Percentiles rank a stretch among this genome's conserved stretches.
phyloP scores from a whole-genome alignment of 23 tunicate species.

The Trididemnum clinides region DNA sequence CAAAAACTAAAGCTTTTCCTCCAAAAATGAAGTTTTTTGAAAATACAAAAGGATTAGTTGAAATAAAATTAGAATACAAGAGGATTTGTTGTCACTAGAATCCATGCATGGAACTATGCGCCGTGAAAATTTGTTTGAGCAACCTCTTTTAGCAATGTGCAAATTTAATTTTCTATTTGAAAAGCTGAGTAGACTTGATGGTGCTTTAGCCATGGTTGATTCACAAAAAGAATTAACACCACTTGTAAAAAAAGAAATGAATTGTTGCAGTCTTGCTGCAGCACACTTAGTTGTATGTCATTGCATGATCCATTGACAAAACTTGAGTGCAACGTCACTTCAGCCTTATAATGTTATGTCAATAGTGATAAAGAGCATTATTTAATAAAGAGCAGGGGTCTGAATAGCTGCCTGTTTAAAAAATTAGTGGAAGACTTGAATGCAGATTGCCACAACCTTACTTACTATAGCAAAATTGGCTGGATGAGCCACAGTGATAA shows the following conservation, averaged over 20 bases:
- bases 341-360: constrained; percentile 58
- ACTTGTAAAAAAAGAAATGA: constrained; percentile 64
- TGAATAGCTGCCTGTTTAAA: constrained; percentile 68
- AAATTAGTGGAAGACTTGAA: constrained; percentile 58
- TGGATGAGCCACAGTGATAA: constrained; percentile 51
- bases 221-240: constrained; percentile 54
- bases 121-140: constrained; percentile 51
- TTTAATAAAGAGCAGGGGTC: constrained; percentile 68
- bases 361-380: constrained; percentile 56
- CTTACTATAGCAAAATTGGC: constrained; percentile 53
- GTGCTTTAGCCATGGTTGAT: constrained; percentile 79
- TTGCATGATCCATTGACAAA: constrained; percentile 49
- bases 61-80: constrained; percentile 52
- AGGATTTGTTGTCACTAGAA: constrained; percentile 56
- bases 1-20: no score
- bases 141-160: constrained; percentile 47
- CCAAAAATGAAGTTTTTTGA: no score
- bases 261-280: constrained; percentile 54
- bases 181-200: constrained; percentile 55
- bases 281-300: constrained; percentile 39
- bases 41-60: no score
- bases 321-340: constrained; percentile 67
- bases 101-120: constrained; percentile 59
- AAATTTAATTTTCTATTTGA: constrained; percentile 59
- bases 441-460: constrained; percentile 51